These are phyloP conservation scores for Tautogolabrus adspersus DNA, from an alignment of 2,113 vertebrate species.

Conservation along the genomic window DNA sequence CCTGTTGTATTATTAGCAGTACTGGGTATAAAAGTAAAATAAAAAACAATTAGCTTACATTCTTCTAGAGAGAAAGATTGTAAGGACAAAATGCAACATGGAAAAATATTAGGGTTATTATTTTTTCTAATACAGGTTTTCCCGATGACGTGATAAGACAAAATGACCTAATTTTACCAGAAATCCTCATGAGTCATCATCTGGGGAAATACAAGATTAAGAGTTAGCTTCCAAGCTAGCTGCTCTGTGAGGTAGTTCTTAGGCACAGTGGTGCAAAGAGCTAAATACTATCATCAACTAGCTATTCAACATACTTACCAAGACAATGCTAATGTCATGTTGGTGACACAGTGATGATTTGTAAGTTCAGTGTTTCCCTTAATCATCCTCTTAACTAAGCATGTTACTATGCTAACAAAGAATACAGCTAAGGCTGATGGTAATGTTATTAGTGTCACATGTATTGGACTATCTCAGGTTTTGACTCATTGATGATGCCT, in stretches of 20 bases:
- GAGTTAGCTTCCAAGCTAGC: not conserved
- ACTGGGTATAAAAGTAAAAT: not conserved
- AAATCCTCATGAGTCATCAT: not conserved
- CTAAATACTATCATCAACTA: not conserved
- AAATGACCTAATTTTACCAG: too few species aligned
- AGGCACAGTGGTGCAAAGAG: not conserved
- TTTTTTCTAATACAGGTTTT: not conserved
- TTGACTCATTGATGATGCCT: not conserved
- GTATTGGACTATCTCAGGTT: too few species aligned
- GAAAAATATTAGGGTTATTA: too few species aligned
- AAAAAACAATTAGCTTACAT: too few species aligned
- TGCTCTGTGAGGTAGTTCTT: not conserved
- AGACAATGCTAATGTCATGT: too few species aligned
- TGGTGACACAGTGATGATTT: too few species aligned
- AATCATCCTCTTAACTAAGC: not conserved
- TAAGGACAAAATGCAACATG: not conserved
- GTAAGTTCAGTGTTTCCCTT: too few species aligned
- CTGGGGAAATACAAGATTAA: not conserved
- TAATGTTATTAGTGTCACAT: not conserved
- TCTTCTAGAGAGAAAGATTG: not conserved
- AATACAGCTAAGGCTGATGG: not conserved
- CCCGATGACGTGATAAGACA: not conserved
- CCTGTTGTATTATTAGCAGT: conserved; percentile 10
- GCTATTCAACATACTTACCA: not conserved
- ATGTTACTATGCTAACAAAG: not conserved